These are phyloP conservation scores for Rhadinocentrus ornatus DNA, from an alignment of 2,797 vertebrate genomes.

Conservation along the genomic window DNA sequence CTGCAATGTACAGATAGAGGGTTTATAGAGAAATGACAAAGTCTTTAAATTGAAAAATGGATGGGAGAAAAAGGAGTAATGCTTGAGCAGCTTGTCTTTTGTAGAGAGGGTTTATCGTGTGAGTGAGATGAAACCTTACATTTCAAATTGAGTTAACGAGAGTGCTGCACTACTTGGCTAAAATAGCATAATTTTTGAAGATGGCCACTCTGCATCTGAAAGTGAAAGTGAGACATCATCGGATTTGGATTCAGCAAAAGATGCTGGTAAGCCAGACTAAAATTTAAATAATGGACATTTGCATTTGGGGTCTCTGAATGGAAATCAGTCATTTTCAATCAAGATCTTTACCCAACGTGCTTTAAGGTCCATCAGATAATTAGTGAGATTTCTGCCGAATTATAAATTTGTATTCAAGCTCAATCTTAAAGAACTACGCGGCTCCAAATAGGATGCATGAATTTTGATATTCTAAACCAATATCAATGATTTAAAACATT, in stretches of 20 bases:
- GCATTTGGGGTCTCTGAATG: not conserved
- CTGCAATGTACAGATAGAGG: constrained; percentile 33
- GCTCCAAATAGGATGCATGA: not conserved
- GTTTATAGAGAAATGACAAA: not conserved
- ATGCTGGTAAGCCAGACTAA: constrained; percentile 39
- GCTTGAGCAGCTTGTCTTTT: constrained; percentile 32
- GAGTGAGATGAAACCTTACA: constrained; percentile 20
- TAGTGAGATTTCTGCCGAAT: not conserved
- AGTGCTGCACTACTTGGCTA: not conserved
- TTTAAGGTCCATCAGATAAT: not conserved
- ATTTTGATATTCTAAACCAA: too few relatives aligned
- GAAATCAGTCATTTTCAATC: not conserved
- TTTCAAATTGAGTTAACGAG: constrained; percentile 2
- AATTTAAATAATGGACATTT: not conserved
- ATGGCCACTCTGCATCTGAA: constrained; percentile 30
- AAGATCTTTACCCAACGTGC: not conserved
- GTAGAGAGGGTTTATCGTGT: constrained; percentile 34
- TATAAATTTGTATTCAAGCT: not conserved
- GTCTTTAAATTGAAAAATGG: constrained; percentile 6
- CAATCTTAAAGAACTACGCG: not conserved
- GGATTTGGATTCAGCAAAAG: not conserved
- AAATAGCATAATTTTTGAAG: constrained; percentile 26
- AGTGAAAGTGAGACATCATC: constrained; percentile 2
- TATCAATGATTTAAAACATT: too few relatives aligned
- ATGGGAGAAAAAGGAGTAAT: constrained; percentile 33